Evolutionary conservation across 2,113 vertebrate genomes (phyloP), one percentile per base, ranked within the genome.

Genomic region (Piaya cayana): DNA sequence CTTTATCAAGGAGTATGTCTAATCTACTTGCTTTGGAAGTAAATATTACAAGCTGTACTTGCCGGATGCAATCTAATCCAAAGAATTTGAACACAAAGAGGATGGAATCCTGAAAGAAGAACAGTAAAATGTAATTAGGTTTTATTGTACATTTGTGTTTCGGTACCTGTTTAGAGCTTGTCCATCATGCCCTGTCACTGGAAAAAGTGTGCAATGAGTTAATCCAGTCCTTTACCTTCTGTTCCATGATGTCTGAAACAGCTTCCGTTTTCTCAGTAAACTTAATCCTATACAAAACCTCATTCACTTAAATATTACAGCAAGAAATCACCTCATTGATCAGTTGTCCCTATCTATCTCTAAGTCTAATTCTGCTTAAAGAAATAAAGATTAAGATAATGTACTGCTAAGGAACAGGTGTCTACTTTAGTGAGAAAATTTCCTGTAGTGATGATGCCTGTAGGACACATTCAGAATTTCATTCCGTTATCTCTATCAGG

Each of bases 201-300:
- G 43, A 67, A 34, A 29, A 89, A 37, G 39, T 65, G 50, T 80
- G 95, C 83, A 91, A 92, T 83, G 59, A 78, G 52, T 89, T 96
- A 25, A 1, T 88, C 93, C 25, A 56, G 30, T 78, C 25, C 27
- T 82, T 86, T 88, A 55, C 19, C 20, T 77, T 90, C 62, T 78
- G 60, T 71, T 95, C 81, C 53, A 63, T 76, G 77, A 74, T 2
- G 2, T 43, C 43, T 84, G 36, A 69, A 92, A 70, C 42, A 86
- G 71, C 25, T 95, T 94, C 71, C 43, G 91, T 95, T 90, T 82
- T 91, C 69, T 91, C 78, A 76, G 29, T 60, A 95, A 93, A 94
- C 0, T 82, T 83, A 95, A 94, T 65, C 15, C 19, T 72, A 59
- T 55, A 45, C 34, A 88, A 80, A 95, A 87, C 55, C 85, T 88